Conservation (phyloP, 2,113 vertebrate genomes). For the Pseudopipra pipra region DNA sequence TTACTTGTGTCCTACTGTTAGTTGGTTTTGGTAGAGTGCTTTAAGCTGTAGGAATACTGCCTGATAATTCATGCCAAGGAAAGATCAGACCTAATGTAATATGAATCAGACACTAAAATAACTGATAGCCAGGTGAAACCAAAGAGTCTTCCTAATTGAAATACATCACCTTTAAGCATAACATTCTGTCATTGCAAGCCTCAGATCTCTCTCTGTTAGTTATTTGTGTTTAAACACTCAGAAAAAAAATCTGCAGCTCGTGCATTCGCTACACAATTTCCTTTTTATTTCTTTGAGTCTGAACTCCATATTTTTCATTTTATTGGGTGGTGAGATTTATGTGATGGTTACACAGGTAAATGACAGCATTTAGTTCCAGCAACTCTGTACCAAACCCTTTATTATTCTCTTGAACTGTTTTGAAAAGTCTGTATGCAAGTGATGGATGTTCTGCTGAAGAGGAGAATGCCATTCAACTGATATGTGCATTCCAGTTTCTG, state of each 20-base stretch:
- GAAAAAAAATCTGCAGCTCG: not conserved
- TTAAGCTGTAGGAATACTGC: slow-evolving; percentile 9
- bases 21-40: not conserved
- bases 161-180: not conserved
- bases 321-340: not conserved
- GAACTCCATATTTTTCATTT: not conserved
- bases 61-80: slow-evolving; percentile 13
- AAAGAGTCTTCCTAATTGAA: slow-evolving; percentile 32
- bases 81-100: not conserved
- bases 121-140: not conserved
- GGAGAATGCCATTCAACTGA: not conserved
- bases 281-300: not conserved
- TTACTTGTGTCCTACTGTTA: not conserved
- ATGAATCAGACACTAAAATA: slow-evolving; percentile 15
- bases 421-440: not conserved
- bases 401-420: not conserved
- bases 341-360: not conserved
- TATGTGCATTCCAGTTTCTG: not conserved
- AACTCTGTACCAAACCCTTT: not conserved
- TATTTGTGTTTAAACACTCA: not conserved
- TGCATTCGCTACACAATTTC: not conserved
- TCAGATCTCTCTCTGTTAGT: not conserved
- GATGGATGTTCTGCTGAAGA: not conserved
- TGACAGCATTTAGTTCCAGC: not conserved
- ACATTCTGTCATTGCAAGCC: not conserved